phyloP scores from a whole-genome alignment of 2,888 invertebrate species.

The Cyclophora albipunctata region DNA sequence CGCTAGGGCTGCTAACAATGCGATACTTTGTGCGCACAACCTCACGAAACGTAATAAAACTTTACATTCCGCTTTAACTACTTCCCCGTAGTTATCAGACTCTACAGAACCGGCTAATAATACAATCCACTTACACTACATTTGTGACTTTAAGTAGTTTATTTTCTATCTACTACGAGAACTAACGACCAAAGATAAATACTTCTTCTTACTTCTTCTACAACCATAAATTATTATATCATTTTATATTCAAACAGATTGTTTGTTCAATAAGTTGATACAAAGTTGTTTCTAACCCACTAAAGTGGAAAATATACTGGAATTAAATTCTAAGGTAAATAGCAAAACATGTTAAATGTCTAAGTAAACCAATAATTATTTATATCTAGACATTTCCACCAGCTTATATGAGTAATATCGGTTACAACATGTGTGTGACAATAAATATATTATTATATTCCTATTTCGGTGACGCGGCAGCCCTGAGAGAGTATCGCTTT shows the following conservation, averaged over 20 bases:
- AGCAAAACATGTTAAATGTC: background rate
- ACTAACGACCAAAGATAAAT: too few relatives aligned
- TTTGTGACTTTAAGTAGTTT: background rate
- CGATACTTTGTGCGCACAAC: constrained; percentile 58
- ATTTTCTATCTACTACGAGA: background rate
- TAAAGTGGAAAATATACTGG: too few relatives aligned
- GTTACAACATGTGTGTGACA: too few relatives aligned
- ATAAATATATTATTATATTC: too few relatives aligned
- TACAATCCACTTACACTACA: background rate
- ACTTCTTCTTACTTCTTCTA: too few relatives aligned
- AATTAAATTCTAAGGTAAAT: too few relatives aligned
- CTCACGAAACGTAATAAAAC: constrained; percentile 68
- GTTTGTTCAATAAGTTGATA: too few relatives aligned
- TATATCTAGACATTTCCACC: background rate
- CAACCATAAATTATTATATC: too few relatives aligned
- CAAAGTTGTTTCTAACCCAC: too few relatives aligned
- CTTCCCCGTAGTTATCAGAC: constrained; percentile 62
- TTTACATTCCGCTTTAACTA: constrained; percentile 70
- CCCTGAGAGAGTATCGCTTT: constrained; percentile 70
- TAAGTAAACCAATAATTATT: background rate
- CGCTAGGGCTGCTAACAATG: constrained; percentile 63
- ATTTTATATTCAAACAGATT: too few relatives aligned
- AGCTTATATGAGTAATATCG: background rate
- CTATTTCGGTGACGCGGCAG: constrained; percentile 24
- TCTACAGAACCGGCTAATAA: constrained; percentile 43